Evolutionary conservation across 2,113 vertebrate species (phyloP).

Genomic region (Hoplias malabaricus): DNA sequence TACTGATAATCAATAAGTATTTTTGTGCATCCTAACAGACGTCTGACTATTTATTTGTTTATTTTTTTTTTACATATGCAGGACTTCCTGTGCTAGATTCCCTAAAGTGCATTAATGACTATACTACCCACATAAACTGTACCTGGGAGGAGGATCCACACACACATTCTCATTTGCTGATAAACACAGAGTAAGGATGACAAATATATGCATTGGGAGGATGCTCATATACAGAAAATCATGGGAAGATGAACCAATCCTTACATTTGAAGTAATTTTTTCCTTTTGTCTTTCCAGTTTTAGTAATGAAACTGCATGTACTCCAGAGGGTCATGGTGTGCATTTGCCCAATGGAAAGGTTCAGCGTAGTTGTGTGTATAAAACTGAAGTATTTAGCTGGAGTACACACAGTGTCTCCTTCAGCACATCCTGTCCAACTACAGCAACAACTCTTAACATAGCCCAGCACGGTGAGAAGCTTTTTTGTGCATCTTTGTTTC

Average conservation of each 20-base stretch:
- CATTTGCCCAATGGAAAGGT: neutral
- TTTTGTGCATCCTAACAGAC: too few relatives aligned
- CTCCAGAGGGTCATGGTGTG: neutral
- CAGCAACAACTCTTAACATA: conserved; percentile 27
- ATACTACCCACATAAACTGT: conserved; percentile 53
- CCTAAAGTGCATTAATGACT: conserved; percentile 70
- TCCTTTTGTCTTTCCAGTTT: neutral
- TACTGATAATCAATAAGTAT: too few relatives aligned
- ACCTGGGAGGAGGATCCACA: conserved; percentile 55
- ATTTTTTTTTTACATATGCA: conserved; percentile 34
- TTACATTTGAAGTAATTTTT: neutral
- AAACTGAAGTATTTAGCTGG: fast-evolving
- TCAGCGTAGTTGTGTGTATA: conserved; percentile 51
- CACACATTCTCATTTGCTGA: neutral
- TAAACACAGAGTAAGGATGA: conserved; percentile 34
- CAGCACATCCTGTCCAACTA: conserved; percentile 39
- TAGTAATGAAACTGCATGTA: conserved; percentile 36
- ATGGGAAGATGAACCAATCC: too few relatives aligned
- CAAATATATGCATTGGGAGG: neutral
- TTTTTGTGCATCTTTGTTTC: neutral
- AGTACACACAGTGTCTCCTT: conserved; percentile 54
- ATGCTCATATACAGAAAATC: neutral
- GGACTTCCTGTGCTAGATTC: conserved; percentile 60
- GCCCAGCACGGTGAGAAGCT: conserved; percentile 57
- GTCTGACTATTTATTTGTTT: too few relatives aligned